A percentile compares a stretch with the other conserved stretches of the same genome.
phyloP scores from a whole-genome alignment of 2,888 invertebrate species.

The Morinoia aosen region DNA sequence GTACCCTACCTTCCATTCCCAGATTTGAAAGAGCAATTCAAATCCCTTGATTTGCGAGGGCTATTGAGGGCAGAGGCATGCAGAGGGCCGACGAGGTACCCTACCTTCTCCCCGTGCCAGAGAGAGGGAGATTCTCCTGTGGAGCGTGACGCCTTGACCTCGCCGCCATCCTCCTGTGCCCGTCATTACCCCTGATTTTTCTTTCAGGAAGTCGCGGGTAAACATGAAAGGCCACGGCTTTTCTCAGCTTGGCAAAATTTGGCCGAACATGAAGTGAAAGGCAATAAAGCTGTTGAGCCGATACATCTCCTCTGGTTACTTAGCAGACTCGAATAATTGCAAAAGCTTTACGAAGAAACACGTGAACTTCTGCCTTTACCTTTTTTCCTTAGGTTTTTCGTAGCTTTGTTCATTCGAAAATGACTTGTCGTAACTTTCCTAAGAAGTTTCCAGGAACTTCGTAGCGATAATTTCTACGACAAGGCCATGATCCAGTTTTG shows the following conservation, averaged over 20 bases:
- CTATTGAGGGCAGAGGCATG: no score
- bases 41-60: no score
- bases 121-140: background rate
- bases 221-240: constrained; percentile 2
- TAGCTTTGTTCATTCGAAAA: background rate
- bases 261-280: background rate
- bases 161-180: background rate
- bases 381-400: no score
- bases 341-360: background rate
- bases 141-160: constrained; percentile 32
- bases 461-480: background rate
- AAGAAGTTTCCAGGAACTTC: background rate
- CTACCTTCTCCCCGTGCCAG: background rate
- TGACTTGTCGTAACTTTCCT: background rate
- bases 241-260: background rate
- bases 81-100: background rate
- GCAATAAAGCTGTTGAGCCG: background rate
- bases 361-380: no score
- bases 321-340: background rate
- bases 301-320: background rate
- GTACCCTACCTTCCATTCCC: no score
- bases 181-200: constrained; percentile 22
- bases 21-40: no score
- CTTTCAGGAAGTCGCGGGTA: background rate
- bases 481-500: background rate